These are phyloP conservation scores for Chrysina gloriosa DNA, from an alignment of 2,888 invertebrate species.

Conservation along the genomic window DNA sequence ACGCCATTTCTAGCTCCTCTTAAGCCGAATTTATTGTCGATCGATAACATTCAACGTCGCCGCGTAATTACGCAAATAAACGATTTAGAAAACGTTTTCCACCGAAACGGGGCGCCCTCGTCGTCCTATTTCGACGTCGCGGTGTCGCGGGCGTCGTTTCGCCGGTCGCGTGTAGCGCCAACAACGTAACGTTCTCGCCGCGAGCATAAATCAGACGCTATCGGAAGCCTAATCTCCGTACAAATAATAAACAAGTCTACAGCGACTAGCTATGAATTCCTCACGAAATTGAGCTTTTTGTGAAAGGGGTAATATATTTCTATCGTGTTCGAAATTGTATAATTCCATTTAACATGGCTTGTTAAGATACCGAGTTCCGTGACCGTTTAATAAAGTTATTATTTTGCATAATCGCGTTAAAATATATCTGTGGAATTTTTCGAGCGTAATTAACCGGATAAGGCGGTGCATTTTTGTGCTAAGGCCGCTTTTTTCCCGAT, in stretches of 20 bases:
- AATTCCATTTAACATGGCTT: slow-evolving; percentile 63
- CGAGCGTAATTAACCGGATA: slow-evolving; percentile 38
- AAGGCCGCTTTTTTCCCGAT: no score
- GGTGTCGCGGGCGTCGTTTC: slow-evolving; percentile 36
- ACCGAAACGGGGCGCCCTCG: background rate
- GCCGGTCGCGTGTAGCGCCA: slow-evolving; percentile 50
- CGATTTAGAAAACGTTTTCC: slow-evolving; percentile 23
- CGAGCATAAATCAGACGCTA: slow-evolving; percentile 52
- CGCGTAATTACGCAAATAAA: slow-evolving; percentile 17
- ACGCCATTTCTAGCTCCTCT: slow-evolving; percentile 18
- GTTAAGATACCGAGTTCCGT: slow-evolving; percentile 62
- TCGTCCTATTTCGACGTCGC: background rate
- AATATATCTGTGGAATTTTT: slow-evolving; percentile 40
- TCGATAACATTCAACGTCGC: slow-evolving; percentile 30
- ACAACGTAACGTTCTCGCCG: slow-evolving; percentile 45
- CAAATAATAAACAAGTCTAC: slow-evolving; percentile 64
- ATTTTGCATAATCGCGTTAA: slow-evolving; percentile 46
- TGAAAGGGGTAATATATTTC: slow-evolving; percentile 58
- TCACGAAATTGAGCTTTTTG: slow-evolving; percentile 48
- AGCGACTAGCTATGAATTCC: slow-evolving; percentile 57
- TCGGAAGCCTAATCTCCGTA: slow-evolving; percentile 59
- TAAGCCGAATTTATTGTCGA: slow-evolving; percentile 25
- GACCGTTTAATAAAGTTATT: slow-evolving; percentile 60
- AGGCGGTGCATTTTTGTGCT: no score
- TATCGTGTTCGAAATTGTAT: slow-evolving; percentile 63